Percentiles rank a stretch among this genome's conserved stretches.
phyloP scores from a whole-genome alignment of 2,797 vertebrate species.

The Menidia menidia region DNA sequence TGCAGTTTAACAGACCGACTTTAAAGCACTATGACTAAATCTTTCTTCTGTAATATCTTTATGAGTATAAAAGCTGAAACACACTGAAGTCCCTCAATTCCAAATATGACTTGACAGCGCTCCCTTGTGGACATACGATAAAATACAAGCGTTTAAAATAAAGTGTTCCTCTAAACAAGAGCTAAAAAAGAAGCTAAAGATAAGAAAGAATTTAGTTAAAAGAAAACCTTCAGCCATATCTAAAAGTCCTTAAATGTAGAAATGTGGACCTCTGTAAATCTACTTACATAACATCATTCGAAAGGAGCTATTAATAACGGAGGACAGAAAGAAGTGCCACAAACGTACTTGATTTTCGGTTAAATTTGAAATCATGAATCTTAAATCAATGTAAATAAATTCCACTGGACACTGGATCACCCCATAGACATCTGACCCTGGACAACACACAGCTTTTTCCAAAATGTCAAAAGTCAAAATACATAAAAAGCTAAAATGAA shows the following conservation, averaged over 20 bases:
- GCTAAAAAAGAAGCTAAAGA: background rate
- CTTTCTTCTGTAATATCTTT: background rate
- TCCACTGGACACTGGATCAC: too few species aligned
- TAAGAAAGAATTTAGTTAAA: background rate
- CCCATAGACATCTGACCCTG: too few species aligned
- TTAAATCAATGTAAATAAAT: too few species aligned
- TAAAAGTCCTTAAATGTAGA: slow-evolving; percentile 1
- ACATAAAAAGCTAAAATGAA: too few species aligned
- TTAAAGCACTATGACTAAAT: background rate
- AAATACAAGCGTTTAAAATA: background rate
- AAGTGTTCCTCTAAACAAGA: background rate
- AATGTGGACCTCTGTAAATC: background rate
- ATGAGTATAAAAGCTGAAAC: background rate
- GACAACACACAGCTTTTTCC: too few species aligned
- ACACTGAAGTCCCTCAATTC: accelerated
- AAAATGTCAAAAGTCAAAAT: too few species aligned
- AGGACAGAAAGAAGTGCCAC: too few species aligned
- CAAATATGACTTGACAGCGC: slow-evolving; percentile 6
- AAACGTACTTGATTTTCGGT: too few species aligned
- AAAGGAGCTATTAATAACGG: too few species aligned
- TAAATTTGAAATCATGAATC: too few species aligned
- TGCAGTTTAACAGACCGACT: background rate
- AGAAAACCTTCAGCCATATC: background rate
- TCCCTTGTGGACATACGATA: slow-evolving; percentile 43
- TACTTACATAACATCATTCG: too few species aligned